Base-by-base conservation (phyloP, 2,888 invertebrate genomes). In the Chrysolina haemoptera region DNA sequence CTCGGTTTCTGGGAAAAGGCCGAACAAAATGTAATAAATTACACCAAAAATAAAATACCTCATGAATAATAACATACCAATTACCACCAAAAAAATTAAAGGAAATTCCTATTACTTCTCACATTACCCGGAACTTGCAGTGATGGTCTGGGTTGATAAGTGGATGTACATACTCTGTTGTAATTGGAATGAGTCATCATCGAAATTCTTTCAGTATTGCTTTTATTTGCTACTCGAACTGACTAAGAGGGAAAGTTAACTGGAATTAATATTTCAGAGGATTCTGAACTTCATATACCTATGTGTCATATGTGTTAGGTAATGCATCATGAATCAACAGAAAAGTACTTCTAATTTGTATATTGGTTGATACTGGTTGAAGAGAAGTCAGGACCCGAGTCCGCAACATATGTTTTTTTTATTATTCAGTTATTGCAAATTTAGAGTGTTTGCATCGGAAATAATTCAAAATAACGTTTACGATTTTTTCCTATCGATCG, bases 81-180 rank as follows among this genome's bases (percentile, higher is more conserved):
- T 73, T 69, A 69, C 59, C 68, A 59, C 43, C 63, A 62, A 46
- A 41, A 59, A 69, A 43, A n/a, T 62, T 41, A 55, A 50, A 72
- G 72, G 72, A 68, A 72, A 72, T 68, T 55, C 72, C 72, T 62
- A 68, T 72, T 72, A 68, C 62, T 68, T 73, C 62, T 62, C 43
- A 64, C 53, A 68, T 68, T 68, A 73, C 72, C 55, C 53, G 63
- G 70, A 70, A 70, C 35, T 70, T 62, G 20, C 63, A n/a, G 41
- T 18, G 48, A 43, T 65, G 22, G 59, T 59, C 22, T 22, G 35
- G 12, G 59, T n/a, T 59, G 59, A 59, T 59, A 27, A 16, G 22
- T 27, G 27, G 59, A 35, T 1, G 12, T 27, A 27, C 27, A 59
- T n/a, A 27, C 59, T 6, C 8, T 0, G 35, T 59, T 12, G 27